Conservation (phyloP, 2,113 vertebrate species). For the Lagopus leucura region DNA sequence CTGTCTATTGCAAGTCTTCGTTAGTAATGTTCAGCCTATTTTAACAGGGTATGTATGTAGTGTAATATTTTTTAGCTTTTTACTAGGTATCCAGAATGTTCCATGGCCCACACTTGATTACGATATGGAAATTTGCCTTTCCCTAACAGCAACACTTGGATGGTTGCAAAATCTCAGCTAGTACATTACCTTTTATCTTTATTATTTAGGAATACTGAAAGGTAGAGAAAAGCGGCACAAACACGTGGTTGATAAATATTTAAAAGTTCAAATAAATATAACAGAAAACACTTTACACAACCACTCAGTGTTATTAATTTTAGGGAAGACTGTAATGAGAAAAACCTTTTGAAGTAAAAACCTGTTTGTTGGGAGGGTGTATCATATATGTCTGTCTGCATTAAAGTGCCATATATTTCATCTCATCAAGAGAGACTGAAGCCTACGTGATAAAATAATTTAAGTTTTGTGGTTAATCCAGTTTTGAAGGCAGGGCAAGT, state of each 20-base stretch:
- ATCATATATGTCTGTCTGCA: background rate
- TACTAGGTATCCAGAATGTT: background rate
- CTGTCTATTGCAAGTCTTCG: background rate
- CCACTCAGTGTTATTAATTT: background rate
- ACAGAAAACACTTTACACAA: background rate
- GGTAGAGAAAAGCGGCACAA: background rate
- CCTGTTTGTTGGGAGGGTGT: background rate
- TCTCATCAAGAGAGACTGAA: background rate
- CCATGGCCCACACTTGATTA: background rate
- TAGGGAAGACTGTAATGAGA: background rate
- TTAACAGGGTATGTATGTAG: background rate
- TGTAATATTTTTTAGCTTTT: background rate
- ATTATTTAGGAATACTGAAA: background rate
- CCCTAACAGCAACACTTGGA: background rate
- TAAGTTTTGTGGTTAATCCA: background rate
- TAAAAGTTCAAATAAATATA: background rate
- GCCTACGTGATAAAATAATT: background rate
- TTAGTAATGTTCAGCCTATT: background rate
- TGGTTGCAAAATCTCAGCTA: background rate
- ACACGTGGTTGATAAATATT: background rate
- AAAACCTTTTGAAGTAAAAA: conserved; percentile 20
- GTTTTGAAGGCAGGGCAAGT: background rate
- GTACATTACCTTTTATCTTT: background rate
- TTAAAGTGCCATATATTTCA: background rate
- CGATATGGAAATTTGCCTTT: background rate